These are phyloP conservation scores for Mesopsocus fuscifrons DNA, from an alignment of 2,888 invertebrate genomes.

Conservation along the genomic window DNA sequence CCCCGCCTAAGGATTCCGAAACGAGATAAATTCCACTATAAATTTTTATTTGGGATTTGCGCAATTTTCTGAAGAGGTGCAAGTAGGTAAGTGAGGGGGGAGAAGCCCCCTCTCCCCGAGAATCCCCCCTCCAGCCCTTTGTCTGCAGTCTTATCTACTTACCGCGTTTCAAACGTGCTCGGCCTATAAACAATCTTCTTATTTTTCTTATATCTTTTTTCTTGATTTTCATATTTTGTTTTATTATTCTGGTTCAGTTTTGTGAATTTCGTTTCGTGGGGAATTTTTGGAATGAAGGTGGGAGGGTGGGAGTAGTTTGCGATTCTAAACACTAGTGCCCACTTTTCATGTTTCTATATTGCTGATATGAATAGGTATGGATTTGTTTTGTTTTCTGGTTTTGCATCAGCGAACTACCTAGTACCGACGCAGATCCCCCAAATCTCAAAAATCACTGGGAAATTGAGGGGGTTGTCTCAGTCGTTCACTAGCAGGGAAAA, in stretches of 20 bases:
- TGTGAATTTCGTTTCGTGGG: background rate
- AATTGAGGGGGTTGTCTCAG: too few relatives aligned
- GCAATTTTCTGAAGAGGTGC: slow-evolving; percentile 4
- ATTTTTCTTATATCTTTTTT: slow-evolving; percentile 10
- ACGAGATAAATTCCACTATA: background rate
- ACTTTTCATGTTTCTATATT: too few relatives aligned
- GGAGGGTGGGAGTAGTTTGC: too few relatives aligned
- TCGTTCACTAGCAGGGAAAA: too few relatives aligned
- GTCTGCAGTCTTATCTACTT: slow-evolving; percentile 10
- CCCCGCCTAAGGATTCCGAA: too few relatives aligned
- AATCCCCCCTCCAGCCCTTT: slow-evolving; percentile 6
- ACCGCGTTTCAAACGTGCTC: slow-evolving; percentile 10
- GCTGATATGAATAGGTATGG: too few relatives aligned
- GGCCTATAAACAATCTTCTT: slow-evolving; percentile 10
- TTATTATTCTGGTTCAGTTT: slow-evolving; percentile 10
- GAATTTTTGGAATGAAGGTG: background rate
- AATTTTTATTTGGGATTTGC: slow-evolving; percentile 7
- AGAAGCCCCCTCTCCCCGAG: background rate
- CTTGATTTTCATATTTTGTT: slow-evolving; percentile 10
- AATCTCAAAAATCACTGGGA: too few relatives aligned
- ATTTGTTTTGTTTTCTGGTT: too few relatives aligned
- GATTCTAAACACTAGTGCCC: too few relatives aligned
- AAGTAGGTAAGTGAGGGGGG: background rate
- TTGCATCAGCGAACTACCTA: too few relatives aligned
- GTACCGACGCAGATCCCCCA: too few relatives aligned